These are phyloP conservation scores for Pygocentrus nattereri DNA, from an alignment of 2,797 vertebrate species.

Conservation along the genomic window DNA sequence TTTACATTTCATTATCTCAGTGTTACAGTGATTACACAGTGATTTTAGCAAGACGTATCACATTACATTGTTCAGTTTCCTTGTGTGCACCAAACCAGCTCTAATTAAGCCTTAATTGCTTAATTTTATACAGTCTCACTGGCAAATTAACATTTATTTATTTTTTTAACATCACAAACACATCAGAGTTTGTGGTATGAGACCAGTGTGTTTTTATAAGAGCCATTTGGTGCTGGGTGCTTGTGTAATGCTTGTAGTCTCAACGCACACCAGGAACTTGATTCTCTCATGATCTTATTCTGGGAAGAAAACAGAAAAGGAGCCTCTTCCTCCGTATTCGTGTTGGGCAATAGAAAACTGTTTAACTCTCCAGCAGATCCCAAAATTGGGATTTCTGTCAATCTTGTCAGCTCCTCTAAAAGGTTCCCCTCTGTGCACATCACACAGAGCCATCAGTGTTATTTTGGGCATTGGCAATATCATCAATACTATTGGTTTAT, in stretches of 20 bases:
- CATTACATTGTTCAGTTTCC: neutral
- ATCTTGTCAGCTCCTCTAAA: no score
- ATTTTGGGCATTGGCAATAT: no score
- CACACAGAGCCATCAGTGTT: no score
- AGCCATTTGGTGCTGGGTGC: neutral
- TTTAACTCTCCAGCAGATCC: neutral
- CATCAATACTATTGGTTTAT: no score
- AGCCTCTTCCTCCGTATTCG: no score
- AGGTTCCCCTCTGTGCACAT: no score
- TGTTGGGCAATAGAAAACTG: neutral
- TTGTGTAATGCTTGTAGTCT: neutral
- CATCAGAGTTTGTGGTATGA: neutral
- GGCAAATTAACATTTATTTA: neutral
- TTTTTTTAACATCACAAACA: neutral
- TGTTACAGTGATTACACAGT: constrained; percentile 1
- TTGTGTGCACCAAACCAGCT: neutral
- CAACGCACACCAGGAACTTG: neutral
- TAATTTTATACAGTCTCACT: neutral
- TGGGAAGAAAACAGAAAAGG: neutral
- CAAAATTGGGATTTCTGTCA: no score
- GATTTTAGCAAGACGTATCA: neutral
- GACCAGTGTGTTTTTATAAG: neutral
- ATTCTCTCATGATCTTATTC: neutral
- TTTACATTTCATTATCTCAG: constrained; percentile 26
- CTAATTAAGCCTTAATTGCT: neutral